Conservation (phyloP, 2,113 vertebrate genomes). For the Numida meleagris region DNA sequence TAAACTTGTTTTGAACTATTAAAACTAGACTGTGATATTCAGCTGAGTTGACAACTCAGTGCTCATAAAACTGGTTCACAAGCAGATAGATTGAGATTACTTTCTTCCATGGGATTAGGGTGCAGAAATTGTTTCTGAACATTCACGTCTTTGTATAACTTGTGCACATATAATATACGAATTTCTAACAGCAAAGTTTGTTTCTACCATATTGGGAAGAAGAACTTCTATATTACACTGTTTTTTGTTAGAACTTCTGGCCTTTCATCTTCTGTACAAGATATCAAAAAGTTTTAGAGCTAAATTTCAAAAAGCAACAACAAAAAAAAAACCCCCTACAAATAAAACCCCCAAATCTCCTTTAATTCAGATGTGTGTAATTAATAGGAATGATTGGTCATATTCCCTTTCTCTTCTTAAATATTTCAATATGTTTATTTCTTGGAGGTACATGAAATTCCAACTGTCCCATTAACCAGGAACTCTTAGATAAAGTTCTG, state of each 20-base stretch:
- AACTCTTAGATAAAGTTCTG: not conserved
- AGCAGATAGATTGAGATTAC: conserved; percentile 7
- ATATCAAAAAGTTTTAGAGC: not conserved
- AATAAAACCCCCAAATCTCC: fast-evolving
- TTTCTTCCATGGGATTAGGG: not conserved
- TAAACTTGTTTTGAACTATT: conserved; percentile 19
- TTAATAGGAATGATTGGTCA: not conserved
- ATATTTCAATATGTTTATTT: not conserved
- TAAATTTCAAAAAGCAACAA: not conserved
- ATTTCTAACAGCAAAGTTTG: not conserved
- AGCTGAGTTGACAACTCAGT: not conserved
- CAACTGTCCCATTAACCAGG: not conserved
- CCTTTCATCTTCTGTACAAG: not conserved
- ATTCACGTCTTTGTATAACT: not conserved
- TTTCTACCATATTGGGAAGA: not conserved
- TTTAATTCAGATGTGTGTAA: not conserved
- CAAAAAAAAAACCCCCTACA: too few relatives aligned
- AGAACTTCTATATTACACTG: not conserved
- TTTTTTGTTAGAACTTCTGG: not conserved
- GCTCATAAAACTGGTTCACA: not conserved
- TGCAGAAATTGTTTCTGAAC: not conserved
- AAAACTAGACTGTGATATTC: conserved; percentile 8
- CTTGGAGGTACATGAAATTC: not conserved
- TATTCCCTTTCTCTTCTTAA: not conserved
- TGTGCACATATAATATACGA: not conserved